Evolutionary conservation across 2,888 invertebrate genomes (phyloP), one percentile per base, ranked within the genome.

Genomic region (Uropetala carovei): DNA sequence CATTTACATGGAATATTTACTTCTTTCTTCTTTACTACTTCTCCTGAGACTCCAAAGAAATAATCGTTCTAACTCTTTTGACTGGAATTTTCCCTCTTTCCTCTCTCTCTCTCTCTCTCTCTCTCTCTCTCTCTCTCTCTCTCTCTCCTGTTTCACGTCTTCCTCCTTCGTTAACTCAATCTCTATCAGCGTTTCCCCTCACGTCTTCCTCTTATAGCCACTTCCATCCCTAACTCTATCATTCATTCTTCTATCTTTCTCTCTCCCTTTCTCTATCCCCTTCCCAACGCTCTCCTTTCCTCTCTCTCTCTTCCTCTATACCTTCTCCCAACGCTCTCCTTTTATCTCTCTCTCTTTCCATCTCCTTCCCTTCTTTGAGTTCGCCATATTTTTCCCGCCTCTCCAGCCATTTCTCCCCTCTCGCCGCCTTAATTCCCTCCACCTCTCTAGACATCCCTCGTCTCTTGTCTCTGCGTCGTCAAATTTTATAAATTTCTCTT

Each of bases 201-300:
- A 83, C 83, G 83, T 83, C 83, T 83, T 83, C 83, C 83, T 83
- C 83, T 83, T 57, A 83, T 83, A 83, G 57, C 83, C 83, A 83
- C 83, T 43, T 83, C 83, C 43, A 83, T 83, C 83, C 83, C 83
- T 83, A 56, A 83, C 83, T 83, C 83, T 57, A 83, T 83, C 83
- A 83, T 83, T 27, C 56, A n/a, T 43, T 57, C 83, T 18, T 43
- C 43, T 43, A 5, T 64, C n/a, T 1, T 18, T 83, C 83, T 57
- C n/a, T 57, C 56, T 56, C 56, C n/a, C 16, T 57, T 57, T 16
- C n/a, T 43, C n/a, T 57, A 57, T 83, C 83, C 43, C 56, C 57
- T 43, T 83, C 56, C 57, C 18, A 16, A 18, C 27, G 27, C n/a
- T 56, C 83, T 56, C 57, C 83, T 83, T 83, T 57, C 83, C 56